Base-by-base conservation (phyloP, 2,888 invertebrate species). In the Agrilus mali region DNA sequence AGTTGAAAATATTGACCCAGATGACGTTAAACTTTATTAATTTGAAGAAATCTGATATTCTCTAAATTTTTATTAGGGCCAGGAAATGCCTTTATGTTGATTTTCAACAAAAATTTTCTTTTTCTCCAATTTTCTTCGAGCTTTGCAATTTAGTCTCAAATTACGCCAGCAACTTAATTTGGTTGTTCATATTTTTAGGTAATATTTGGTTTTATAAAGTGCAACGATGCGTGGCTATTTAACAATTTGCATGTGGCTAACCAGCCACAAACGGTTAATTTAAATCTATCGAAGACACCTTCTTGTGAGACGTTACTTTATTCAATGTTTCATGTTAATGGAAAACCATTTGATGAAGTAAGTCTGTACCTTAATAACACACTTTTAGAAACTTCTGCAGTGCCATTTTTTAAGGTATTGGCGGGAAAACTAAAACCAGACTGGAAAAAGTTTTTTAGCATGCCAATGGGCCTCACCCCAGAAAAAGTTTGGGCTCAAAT, bases 251-350 rank as follows among this genome's bases (percentile, higher is more conserved):
- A 64, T 15, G 63, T 68, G 1, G 66, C 63, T 51, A 58, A 67
- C 45, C 59, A 60, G 5, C 57, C 58, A 44, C 62, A 63, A 40
- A 65, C 50, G 47, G 69, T 56, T 44, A 43, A 55, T 51, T 60
- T 65, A 3, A 64, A 63, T 49, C 54, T 53, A 46, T 55, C 58
- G 7, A 45, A 51, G n/a, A n/a, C n/a, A 20, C 60, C 65, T 48
- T 54, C 55, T 12, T 57, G 61, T 34, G 68, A 73, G 0, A 75
- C 78, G 0, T 65, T 87, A 10, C 64, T 86, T 0, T 78, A 82
- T 57, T 76, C 77, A 7, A 86, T 87, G 86, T 88, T 87, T 57
- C 83, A 83, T 56, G 85, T 87, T 45, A 86, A 84, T 10, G 71
- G 77, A 47, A 69, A 71, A 14, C 77, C 79, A 1, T 87, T 87